Conservation (phyloP, 2,113 vertebrate genomes). For the Talpa occidentalis region DNA sequence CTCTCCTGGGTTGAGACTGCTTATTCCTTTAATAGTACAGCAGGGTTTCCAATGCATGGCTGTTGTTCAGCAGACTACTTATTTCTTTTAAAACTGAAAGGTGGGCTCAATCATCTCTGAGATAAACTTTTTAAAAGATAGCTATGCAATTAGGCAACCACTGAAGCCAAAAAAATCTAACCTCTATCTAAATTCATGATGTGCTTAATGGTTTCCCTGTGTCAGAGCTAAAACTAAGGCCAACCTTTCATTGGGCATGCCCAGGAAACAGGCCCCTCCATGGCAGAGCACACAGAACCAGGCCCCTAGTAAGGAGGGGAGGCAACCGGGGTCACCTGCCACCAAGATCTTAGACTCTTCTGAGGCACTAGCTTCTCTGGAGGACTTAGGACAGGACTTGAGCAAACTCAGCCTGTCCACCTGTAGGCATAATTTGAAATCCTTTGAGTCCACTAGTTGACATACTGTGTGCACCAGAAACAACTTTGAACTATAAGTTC, state of each 20-base stretch:
- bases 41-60: constrained; percentile 35
- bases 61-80: background rate
- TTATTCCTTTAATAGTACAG: constrained; percentile 16
- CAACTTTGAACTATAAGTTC: background rate
- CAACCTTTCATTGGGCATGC: background rate
- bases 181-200: background rate
- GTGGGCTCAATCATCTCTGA: background rate
- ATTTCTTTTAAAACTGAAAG: background rate
- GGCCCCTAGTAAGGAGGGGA: background rate
- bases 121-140: constrained; percentile 32
- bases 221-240: background rate
- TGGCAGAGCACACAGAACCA: background rate
- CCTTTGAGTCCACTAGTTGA: background rate
- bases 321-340: background rate
- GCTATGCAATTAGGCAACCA: background rate
- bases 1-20: background rate
- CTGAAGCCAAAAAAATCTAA: background rate
- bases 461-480: background rate
- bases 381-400: background rate
- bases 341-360: background rate
- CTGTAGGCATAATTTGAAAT: background rate
- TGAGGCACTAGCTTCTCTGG: background rate
- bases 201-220: background rate
- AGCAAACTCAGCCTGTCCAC: background rate
- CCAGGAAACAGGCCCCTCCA: background rate